A percentile compares a stretch with the other conserved stretches of the same genome.
Conservation (phyloP, 2,888 invertebrate species). For the Stenodema calcarata region DNA sequence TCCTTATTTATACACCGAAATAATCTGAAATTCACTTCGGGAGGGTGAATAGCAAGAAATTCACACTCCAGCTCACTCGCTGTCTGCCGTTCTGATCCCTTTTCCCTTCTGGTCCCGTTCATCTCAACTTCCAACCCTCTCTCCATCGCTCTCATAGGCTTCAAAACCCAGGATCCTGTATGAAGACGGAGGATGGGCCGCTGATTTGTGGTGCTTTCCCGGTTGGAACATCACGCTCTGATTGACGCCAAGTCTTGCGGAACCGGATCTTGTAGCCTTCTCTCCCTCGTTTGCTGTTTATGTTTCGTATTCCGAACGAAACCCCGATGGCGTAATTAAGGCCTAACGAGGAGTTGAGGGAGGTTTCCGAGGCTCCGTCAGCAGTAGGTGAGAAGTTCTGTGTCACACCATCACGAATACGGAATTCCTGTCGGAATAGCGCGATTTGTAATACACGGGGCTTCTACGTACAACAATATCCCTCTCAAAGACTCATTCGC, state of each 20-base stretch:
- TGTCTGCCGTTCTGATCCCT: background rate
- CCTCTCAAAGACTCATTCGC: no score
- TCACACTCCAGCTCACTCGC: background rate
- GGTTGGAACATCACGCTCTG: constrained; percentile 40
- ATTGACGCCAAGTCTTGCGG: constrained; percentile 37
- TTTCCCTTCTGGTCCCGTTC: background rate
- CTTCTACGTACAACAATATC: no score
- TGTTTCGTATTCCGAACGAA: constrained; percentile 16
- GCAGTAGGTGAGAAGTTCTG: no score
- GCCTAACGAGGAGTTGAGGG: background rate
- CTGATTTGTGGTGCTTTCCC: constrained; percentile 36
- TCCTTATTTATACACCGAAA: no score
- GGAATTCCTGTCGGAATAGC: no score
- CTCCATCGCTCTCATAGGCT: background rate
- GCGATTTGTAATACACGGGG: no score
- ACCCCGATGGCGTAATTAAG: constrained; percentile 7
- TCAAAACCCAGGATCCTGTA: background rate
- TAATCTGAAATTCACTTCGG: background rate
- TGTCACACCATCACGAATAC: no score
- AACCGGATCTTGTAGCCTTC: constrained; percentile 22
- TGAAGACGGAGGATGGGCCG: constrained; percentile 30
- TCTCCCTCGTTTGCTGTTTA: constrained; percentile 2
- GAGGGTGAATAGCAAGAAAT: background rate
- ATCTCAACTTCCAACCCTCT: background rate
- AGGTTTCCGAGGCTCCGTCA: no score